Base-by-base conservation (phyloP, 2,113 vertebrate species). In the Caranx ignobilis region DNA sequence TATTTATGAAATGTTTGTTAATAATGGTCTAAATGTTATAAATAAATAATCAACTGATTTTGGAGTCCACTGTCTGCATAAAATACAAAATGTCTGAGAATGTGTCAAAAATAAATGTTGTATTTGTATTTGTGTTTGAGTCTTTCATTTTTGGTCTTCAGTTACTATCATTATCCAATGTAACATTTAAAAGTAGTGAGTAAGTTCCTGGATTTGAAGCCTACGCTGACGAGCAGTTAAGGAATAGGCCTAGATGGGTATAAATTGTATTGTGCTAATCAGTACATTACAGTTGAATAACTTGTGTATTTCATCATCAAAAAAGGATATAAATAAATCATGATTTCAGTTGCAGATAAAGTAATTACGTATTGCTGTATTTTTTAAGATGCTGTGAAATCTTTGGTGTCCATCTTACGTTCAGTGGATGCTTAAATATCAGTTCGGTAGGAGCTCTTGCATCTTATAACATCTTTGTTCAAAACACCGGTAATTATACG, bases 381-480 rank as follows among this genome's bases (percentile, higher is more conserved):
- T 9, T 41, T 31, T 69, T 35, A 12, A 13, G 6, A 37, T 50
- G 6, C 1, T 32, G 8, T 55, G 34, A 0, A 18, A 35, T 11
- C 10, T 6, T 55, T 16, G 0, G 4, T 35, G 9, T 39, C 4
- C 15, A 37, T 7, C 32, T 5, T 2, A n/a, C 9, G 6, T 15
- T 11, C 15, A 34, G 6, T 19, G 56, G 26, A 16, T 7, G 7
- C 1, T 52, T 41, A 3, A 61, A 66, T 35, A 1, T 26, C 11
- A 48, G 35, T 79, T 6, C 66, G 26, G 41, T 11, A 75, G 18
- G 63, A 60, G 10, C 54, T 78, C 79, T 71, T 1, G n/a, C 69
- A 0, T 18, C 0, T 39, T 47, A 57, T 13, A 83, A 31, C 11
- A 88, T 84, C 87, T 88, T 89, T 81, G 82, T 71, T 43, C 0